Evolutionary conservation across 2,797 vertebrate species (phyloP), one percentile per base, ranked within the genome.

Genomic region (Arctocebus calabarensis): DNA sequence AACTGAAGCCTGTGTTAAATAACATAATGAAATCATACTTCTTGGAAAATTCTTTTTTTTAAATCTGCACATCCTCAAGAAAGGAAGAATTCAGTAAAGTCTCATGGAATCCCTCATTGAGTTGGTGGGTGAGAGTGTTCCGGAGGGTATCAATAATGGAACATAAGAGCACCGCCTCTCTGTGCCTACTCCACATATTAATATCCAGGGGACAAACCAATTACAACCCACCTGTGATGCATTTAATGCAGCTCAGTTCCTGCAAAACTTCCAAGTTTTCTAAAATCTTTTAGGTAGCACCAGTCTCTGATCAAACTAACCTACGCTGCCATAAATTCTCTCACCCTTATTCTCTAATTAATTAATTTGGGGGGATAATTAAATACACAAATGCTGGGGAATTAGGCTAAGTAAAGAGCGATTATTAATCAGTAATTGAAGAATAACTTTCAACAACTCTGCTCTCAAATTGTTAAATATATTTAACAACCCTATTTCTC

Each of bases 341-440:
- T 22, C n/a, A 77, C 17, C 10, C 10, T 88, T 61, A 48, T 40
- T 29, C 8, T 83, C 75, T 71, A 71, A 62, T 55, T 73, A 90
- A 70, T 84, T 86, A 27, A 37, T 90, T 88, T 84, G 2, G n/a
- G 25, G 29, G 7, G n/a, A 32, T 82, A 84, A 90, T 73, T 87
- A 77, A 87, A 84, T 7, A 25, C 14, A 55, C 29, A 10, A 74
- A 66, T 91, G 59, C 0, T 40, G 3, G 52, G 16, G 3, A 94
- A 71, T 25, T 82, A 71, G 61, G 20, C 27, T n/a, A 91, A 93
- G 29, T 75, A 68, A 94, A 84, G 23, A 3, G 9, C 68, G 20
- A 40, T 59, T 74, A 40, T 70, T 81, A 83, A 85, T 90, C 78
- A 90, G 61, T 25, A 96, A 73, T 34, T 91, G 55, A 62, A 29